Conservation (phyloP, 2,888 invertebrate genomes). For the Andrena minutula region DNA sequence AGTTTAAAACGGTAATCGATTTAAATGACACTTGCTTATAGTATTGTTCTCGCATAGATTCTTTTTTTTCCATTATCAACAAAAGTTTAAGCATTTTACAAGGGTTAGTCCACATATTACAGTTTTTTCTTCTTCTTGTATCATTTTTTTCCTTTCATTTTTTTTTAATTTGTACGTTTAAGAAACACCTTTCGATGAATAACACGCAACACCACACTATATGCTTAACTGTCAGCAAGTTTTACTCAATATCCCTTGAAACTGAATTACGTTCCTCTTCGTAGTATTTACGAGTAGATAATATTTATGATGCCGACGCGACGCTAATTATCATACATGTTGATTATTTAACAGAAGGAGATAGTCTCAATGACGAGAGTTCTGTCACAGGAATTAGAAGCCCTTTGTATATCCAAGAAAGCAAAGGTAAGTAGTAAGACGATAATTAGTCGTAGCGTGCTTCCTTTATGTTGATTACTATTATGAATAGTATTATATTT, state of each 20-base stretch:
- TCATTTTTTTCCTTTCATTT: conserved; percentile 58
- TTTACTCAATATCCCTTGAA: conserved; percentile 73
- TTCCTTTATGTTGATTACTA: conserved; percentile 71
- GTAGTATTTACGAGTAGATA: conserved; percentile 76
- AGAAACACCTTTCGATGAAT: conserved; percentile 81
- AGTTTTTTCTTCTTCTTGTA: conserved; percentile 71
- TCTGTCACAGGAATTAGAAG: conserved; percentile 74
- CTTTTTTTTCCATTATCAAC: conserved; percentile 82
- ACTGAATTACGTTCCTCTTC: conserved; percentile 72
- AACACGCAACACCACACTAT: conserved; percentile 80
- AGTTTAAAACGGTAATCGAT: conserved; percentile 80
- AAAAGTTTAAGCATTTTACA: conserved; percentile 83
- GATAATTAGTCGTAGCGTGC: conserved; percentile 78
- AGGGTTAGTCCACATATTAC: conserved; percentile 81
- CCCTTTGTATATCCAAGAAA: conserved; percentile 77
- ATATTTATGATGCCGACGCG: conserved; percentile 78
- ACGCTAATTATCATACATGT: conserved; percentile 81
- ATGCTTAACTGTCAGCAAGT: conserved; percentile 73
- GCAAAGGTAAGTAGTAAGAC: conserved; percentile 77
- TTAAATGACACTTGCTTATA: conserved; percentile 81
- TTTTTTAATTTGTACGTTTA: conserved; percentile 79
- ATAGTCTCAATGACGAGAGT: conserved; percentile 72
- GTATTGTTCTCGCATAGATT: conserved; percentile 82
- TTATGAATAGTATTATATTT: conserved; percentile 70
- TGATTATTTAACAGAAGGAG: conserved; percentile 77